Conservation (phyloP, 2,113 vertebrate genomes). For the Oncorhynchus mykiss region DNA sequence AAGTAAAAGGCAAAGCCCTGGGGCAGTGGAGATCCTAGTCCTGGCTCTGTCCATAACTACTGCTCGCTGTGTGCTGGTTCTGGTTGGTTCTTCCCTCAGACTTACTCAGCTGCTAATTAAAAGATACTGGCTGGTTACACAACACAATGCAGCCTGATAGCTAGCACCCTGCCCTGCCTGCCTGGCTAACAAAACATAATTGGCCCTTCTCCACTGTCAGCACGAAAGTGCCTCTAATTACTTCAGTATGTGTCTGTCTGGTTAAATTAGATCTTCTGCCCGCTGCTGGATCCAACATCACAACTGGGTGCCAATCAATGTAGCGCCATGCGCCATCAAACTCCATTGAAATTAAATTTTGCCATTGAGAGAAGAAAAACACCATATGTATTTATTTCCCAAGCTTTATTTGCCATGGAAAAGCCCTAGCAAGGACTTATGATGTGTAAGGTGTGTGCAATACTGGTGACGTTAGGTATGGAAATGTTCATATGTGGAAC, state of each 20-base stretch:
- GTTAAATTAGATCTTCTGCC: slow-evolving; percentile 41
- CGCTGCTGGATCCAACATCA: slow-evolving; percentile 36
- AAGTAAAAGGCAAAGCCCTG: background rate
- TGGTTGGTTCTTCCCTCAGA: background rate
- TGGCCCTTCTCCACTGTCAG: too few species aligned
- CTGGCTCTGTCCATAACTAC: slow-evolving; percentile 10
- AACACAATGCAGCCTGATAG: slow-evolving; percentile 39
- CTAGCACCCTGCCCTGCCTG: slow-evolving; percentile 7
- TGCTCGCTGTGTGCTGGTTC: background rate
- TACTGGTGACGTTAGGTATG: background rate
- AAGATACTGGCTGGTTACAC: slow-evolving; percentile 34
- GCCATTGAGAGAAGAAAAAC: too few species aligned
- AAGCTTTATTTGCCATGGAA: background rate
- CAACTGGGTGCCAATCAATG: slow-evolving; percentile 43
- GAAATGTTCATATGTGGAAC: background rate
- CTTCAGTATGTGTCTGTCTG: slow-evolving; percentile 47
- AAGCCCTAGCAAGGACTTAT: background rate
- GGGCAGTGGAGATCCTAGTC: background rate
- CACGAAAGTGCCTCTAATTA: slow-evolving; percentile 50
- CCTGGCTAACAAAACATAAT: background rate
- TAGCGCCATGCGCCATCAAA: too few species aligned
- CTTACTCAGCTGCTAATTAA: slow-evolving; percentile 50
- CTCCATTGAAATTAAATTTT: too few species aligned
- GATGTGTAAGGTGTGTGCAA: background rate
- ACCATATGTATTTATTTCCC: too few species aligned